Base-by-base conservation (phyloP, 2,888 invertebrate genomes). In the Watsonalla cultraria region DNA sequence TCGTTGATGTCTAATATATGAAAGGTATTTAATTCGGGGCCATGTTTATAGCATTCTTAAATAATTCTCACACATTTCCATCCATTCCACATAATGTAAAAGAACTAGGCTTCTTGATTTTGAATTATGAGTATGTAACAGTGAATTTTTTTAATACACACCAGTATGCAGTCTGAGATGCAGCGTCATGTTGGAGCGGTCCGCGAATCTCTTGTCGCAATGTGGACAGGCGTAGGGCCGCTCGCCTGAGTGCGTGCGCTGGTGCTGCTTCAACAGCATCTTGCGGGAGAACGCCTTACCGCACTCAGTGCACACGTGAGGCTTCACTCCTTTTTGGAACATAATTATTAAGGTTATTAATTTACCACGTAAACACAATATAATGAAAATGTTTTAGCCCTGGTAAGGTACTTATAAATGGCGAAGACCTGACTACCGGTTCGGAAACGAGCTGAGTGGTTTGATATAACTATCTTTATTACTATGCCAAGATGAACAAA, bases 221-320 rank as follows among this genome's bases (percentile, higher is more conserved):
- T 95, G 94, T 34, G 94, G 92, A 75, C 96, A 96, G 51, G 94
- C 93, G 81, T 96, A 96, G 0, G 96, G 96, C 57, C 95, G 92
- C 80, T 96, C 96, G 2, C 96, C 96, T 4, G 94, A 96, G 74
- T 96, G 96, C 2, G 95, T 96, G 24, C 96, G 91, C 77, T 95
- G 93, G 74, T 96, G 96, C 76, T 96, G 96, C 74, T 96, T 95
- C 55, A 96, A 83, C 0, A 96, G 84, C 96, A 96, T 96, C 86
- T 96, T 96, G 37, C 96, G 90, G 0, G 96, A 95, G 76, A 96
- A 96, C n/a, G 94, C 93, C 75, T 96, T 96, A 46, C 95, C 95
- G 70, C 96, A 96, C 58, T 94, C 93, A 5, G 90, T 91, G 72
- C 96, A 96, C 54, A 94, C 93, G 76, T 96, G 96, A 0, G 96